phyloP scores from a whole-genome alignment of 2,797 vertebrate genomes.

The Decapterus maruadsi region DNA sequence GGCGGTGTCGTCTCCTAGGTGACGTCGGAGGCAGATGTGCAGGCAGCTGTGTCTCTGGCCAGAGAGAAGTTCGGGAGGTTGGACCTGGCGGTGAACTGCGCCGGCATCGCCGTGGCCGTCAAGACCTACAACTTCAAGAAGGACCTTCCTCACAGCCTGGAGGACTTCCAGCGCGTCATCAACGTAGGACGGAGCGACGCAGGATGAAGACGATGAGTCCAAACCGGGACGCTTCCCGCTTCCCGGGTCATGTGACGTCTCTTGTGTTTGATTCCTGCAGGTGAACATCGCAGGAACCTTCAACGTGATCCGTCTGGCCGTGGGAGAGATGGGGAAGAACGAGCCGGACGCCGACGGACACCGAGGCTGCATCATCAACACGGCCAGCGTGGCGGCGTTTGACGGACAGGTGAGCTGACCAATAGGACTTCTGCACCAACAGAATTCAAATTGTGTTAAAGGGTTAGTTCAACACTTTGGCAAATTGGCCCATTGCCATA shows the following conservation, averaged over 20 bases:
- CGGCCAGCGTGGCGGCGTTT: slow-evolving; percentile 92
- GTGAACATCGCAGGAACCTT: slow-evolving; percentile 93
- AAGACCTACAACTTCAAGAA: slow-evolving; percentile 92
- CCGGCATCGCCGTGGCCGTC: slow-evolving; percentile 90
- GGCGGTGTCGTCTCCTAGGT: slow-evolving; percentile 78
- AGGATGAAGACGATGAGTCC: too few species aligned
- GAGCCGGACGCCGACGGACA: slow-evolving; percentile 91
- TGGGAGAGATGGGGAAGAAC: slow-evolving; percentile 89
- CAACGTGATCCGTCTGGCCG: slow-evolving; percentile 91
- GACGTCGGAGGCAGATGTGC: slow-evolving; percentile 90
- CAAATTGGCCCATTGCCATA: too few species aligned
- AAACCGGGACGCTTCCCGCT: rapidly evolving
- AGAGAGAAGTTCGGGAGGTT: slow-evolving; percentile 88
- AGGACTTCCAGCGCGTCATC: slow-evolving; percentile 91
- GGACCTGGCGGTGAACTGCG: slow-evolving; percentile 92
- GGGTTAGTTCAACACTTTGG: too few species aligned
- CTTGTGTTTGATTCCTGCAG: slow-evolving; percentile 67
- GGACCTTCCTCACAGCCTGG: slow-evolving; percentile 86
- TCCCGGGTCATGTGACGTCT: background rate
- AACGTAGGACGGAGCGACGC: slow-evolving; percentile 84
- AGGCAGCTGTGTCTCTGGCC: slow-evolving; percentile 86
- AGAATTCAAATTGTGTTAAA: too few species aligned
- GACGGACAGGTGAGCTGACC: slow-evolving; percentile 89
- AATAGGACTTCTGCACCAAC: background rate
- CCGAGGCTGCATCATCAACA: slow-evolving; percentile 92